Evolutionary conservation across 2,888 invertebrate species (phyloP), one percentile per base, ranked within the genome.

Genomic region (Piscicola geometra): DNA sequence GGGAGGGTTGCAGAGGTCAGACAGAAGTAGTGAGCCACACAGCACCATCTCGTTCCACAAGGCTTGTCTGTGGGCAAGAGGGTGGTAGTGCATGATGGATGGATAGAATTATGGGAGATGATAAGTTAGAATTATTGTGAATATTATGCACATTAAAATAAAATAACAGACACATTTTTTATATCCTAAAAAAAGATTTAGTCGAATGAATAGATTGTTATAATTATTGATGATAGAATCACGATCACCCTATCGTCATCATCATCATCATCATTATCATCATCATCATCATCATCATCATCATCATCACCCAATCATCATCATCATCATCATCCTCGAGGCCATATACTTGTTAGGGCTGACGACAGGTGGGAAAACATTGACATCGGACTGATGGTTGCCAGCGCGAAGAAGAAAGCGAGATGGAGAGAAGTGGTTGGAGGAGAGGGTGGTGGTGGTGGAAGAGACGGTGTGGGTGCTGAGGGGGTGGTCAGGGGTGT

Each of bases 1-100:
- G 83, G 93, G 93, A 1, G 96, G 96, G 76, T 94, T 95, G 47
- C 92, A 92, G 73, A 95, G 90, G 83, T 96, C 95, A 1, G 90
- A 89, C 12, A 93, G 90, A n/a, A 91, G 89, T 72, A 97, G 86
- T 83, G 94, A 96, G 0, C 96, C 96, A 82, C 93, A 90, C 28
- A 96, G 90, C 83, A 92, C 91, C 18, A 80, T 78, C n/a, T 78
- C 77, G 21, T 76, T 32, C n/a, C 56, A 71, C 1, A 67, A 21
- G 18, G 72, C 25, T 35, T 71, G 71, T 32, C 75, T 36, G 3
- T 76, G 56, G 12, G 68, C 72, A 41, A 77, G 71, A 71, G 77
- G 78, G 21, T 77, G 77, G 30, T 76, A 18, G 60, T 56, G 60
- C 33, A 71, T 68, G 35, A 78, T 78, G 74, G 25, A 72, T 60